Evolutionary conservation across 2,797 vertebrate genomes (phyloP).

Genomic region (Falco naumanni): DNA sequence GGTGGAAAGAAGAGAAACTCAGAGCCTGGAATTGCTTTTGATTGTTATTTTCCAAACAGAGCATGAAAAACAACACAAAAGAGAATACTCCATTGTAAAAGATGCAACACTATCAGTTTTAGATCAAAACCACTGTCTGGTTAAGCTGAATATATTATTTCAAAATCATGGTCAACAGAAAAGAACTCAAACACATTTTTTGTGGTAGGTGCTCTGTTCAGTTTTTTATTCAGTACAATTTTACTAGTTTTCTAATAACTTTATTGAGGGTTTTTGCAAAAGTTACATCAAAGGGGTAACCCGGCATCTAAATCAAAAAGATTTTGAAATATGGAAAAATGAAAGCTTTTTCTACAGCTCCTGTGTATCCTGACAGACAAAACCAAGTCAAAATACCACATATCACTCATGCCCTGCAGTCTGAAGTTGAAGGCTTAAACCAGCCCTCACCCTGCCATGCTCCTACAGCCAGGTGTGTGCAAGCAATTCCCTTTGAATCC

Average conservation of each 20-base stretch:
- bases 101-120: background rate
- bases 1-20: conserved; percentile 1
- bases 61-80: background rate
- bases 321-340: background rate
- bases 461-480: background rate
- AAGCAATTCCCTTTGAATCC: background rate
- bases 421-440: background rate
- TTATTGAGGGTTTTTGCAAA: background rate
- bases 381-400: background rate
- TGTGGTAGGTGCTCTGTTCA: background rate
- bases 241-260: background rate
- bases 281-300: background rate
- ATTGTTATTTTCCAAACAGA: conserved; percentile 28
- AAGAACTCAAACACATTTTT: background rate
- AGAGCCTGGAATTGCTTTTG: background rate
- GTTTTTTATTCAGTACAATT: background rate
- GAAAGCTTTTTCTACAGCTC: background rate
- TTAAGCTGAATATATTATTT: background rate
- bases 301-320: background rate
- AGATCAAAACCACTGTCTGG: background rate
- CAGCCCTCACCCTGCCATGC: background rate
- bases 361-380: background rate
- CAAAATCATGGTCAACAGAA: background rate
- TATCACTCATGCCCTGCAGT: background rate
- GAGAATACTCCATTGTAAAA: background rate